A percentile compares a stretch with the other conserved stretches of the same genome.
These are phyloP conservation scores for Axinella damicornis DNA, from an alignment of 37 sponge, comb jelly and placozoan species.

Conservation along the genomic window DNA sequence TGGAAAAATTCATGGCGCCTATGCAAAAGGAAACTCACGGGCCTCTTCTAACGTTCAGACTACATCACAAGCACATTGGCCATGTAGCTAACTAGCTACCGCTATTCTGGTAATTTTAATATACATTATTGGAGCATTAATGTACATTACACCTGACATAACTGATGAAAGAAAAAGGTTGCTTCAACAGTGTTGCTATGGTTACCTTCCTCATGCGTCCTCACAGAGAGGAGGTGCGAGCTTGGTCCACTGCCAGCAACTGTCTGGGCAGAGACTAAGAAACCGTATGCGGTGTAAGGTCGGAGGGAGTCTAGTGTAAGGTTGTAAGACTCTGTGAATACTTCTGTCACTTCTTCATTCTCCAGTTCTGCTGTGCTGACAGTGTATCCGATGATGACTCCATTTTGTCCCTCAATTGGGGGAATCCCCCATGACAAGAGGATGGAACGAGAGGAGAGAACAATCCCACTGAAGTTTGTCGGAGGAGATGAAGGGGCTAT, in stretches of 20 bases:
- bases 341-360: background rate
- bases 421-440: conserved; percentile 13
- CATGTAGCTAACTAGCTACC: too few species aligned
- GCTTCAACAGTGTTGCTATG: too few species aligned
- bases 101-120: too few species aligned
- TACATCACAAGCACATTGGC: too few species aligned
- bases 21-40: too few species aligned
- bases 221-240: background rate
- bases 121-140: too few species aligned
- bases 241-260: conserved; percentile 18
- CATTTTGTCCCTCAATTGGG: conserved; percentile 19
- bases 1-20: too few species aligned
- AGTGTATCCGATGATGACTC: conserved; percentile 15
- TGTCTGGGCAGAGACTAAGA: conserved; percentile 29
- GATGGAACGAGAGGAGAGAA: background rate
- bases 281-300: conserved; percentile 13
- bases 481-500: conserved; percentile 22
- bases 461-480: background rate
- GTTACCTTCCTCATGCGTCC: conserved; percentile 34
- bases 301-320: background rate
- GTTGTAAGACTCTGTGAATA: background rate
- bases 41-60: too few species aligned
- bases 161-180: too few species aligned
- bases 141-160: too few species aligned
- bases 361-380: conserved; percentile 3